Base-by-base conservation (phyloP, 2,797 vertebrate genomes). In the Naso thynnoides region DNA sequence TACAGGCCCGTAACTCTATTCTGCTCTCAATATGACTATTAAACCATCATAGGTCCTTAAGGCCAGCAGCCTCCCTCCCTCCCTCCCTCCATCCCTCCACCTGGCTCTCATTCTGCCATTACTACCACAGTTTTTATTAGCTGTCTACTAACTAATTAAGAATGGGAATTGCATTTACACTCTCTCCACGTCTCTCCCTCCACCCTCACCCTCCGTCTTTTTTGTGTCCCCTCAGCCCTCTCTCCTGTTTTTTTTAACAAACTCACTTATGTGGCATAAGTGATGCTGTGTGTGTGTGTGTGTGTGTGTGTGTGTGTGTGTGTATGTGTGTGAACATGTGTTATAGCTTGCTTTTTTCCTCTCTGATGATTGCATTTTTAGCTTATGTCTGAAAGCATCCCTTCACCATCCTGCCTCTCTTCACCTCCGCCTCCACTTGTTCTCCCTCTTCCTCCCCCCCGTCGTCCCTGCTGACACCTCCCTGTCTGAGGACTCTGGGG, bases 21-120 rank as follows among this genome's bases (percentile, higher is more conserved):
- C 89, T 85, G 89, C 83, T 91, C 91, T 93, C 90, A 88, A 89
- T 91, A 88, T 91, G 91, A 92, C 89, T 88, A 86, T 93, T 91
- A 94, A 93, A 94, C 90, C 90, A 93, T 94, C 91, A 95, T 93
- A 89, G 91, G 86, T 91, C 89, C 90, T 94, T 89, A 94, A 92
- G 89, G 89, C 86, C 91, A 86, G 79, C 74, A 78, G 72, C 74
- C 76, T 62, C 80, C 73, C 83, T 81, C 84, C 66, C 70, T 87
- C 86, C 73, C 82, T 89, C 85, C 83, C 70, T 87, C 86, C 75
- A 82, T 88, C 85, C 83, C 88, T 83, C 87, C 89, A 91, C 91
- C 93, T 92, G 92, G 90, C 91, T 91, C 89, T 91, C 89, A 93
- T 93, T 93, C 90, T 85, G 83, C 77, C 80, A 89, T 82, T 83